These are phyloP conservation scores for Rhinoderma darwinii DNA, from an alignment of 2,113 vertebrate genomes.

Conservation along the genomic window DNA sequence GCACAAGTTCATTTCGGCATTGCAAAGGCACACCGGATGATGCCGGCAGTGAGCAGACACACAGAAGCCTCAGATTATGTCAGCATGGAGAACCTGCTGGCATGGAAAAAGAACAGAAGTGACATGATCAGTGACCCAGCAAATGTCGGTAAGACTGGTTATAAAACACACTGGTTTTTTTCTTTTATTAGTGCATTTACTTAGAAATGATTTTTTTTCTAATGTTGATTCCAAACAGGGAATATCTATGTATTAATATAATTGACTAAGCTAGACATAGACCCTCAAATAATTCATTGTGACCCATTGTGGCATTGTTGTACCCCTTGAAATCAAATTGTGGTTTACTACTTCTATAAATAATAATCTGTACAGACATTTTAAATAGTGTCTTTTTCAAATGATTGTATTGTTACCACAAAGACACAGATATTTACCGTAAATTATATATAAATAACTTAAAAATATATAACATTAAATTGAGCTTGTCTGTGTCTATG, in stretches of 20 bases:
- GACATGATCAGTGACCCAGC: constrained; percentile 72
- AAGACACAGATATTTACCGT: too few relatives aligned
- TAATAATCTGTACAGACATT: too few relatives aligned
- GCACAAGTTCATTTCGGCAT: constrained; percentile 75
- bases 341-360: too few relatives aligned
- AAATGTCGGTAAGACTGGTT: constrained; percentile 71
- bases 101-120: constrained; percentile 75
- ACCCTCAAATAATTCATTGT: too few relatives aligned
- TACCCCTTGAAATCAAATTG: too few relatives aligned
- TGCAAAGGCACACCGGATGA: constrained; percentile 74
- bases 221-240: not conserved
- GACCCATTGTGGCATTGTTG: too few relatives aligned
- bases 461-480: too few relatives aligned
- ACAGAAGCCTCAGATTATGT: constrained; percentile 65
- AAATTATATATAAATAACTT: too few relatives aligned
- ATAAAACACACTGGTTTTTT: constrained; percentile 67
- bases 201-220: not conserved
- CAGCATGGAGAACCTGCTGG: constrained; percentile 71
- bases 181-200: constrained; percentile 62
- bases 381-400: too few relatives aligned
- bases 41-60: constrained; percentile 66
- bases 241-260: not conserved
- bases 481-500: too few relatives aligned
- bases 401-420: too few relatives aligned
- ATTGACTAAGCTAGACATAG: not conserved